phyloP scores from a whole-genome alignment of 1,140 invertebrate species.

The Myzus persicae region DNA sequence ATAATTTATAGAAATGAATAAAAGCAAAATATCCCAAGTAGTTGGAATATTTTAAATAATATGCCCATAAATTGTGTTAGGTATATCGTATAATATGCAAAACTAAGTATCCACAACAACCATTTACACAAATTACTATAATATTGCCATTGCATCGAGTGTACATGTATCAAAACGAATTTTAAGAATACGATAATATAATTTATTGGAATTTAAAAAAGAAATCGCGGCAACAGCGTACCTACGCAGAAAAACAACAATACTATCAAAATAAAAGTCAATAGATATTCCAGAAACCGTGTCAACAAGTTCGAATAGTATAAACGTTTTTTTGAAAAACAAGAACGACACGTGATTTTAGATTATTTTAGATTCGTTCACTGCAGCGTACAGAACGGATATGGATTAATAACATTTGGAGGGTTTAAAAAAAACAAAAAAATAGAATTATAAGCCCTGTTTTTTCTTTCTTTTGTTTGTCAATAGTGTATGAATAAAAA shows the following conservation, averaged over 20 bases:
- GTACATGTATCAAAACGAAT: background rate
- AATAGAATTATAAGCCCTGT: background rate
- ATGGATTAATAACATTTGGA: background rate
- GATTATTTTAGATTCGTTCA: background rate
- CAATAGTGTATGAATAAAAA: background rate
- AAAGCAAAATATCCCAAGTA: background rate
- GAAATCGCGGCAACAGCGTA: background rate
- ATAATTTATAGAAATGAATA: background rate
- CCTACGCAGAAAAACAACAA: background rate
- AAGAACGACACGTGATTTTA: background rate
- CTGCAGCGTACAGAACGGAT: background rate
- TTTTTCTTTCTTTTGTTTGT: background rate
- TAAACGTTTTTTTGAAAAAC: background rate
- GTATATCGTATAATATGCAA: no score
- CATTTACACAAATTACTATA: background rate
- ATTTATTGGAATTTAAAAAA: background rate
- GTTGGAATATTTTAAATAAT: background rate
- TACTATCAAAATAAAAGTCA: background rate
- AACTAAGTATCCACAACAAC: background rate
- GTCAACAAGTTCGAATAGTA: background rate
- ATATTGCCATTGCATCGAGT: background rate
- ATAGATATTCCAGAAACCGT: background rate
- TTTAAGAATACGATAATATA: background rate
- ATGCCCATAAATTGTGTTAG: background rate
- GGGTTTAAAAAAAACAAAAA: background rate